Conservation (phyloP, 92 coral and sea anemone species). For the Muricea muricata region DNA sequence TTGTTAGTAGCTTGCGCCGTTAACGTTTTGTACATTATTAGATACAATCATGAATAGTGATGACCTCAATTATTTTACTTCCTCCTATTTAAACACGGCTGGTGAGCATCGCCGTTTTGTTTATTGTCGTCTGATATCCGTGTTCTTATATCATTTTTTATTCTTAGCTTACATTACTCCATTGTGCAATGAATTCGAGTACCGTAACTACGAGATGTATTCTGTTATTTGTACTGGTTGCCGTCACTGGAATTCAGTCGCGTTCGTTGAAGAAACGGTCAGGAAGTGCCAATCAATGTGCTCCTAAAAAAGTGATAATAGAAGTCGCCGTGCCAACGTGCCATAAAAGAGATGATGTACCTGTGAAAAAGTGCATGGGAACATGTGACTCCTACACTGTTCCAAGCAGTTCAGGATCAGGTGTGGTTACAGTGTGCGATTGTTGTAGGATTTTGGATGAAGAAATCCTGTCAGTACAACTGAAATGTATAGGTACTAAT, state of each 20-base stretch:
- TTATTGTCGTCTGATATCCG: too few relatives aligned
- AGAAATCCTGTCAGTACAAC: background rate
- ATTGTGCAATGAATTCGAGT: background rate
- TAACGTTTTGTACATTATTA: too few relatives aligned
- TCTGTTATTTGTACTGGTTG: conserved; percentile 14
- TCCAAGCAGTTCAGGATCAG: background rate
- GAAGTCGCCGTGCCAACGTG: background rate
- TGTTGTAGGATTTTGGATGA: background rate
- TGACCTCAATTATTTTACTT: too few relatives aligned
- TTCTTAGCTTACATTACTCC: background rate
- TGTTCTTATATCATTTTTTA: background rate
- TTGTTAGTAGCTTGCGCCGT: too few relatives aligned
- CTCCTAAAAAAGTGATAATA: background rate
- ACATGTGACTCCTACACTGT: conserved; percentile 2
- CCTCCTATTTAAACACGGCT: too few relatives aligned
- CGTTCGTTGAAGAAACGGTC: conserved; percentile 3
- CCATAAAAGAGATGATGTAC: background rate
- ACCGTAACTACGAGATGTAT: background rate
- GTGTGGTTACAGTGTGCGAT: background rate
- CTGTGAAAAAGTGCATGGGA: background rate
- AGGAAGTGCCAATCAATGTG: background rate
- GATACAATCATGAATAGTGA: too few relatives aligned
- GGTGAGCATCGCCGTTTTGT: too few relatives aligned
- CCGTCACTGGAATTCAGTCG: background rate
- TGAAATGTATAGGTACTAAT: background rate